Base-by-base conservation (phyloP, 1,140 invertebrate genomes). In the Copidosoma floridanum region DNA sequence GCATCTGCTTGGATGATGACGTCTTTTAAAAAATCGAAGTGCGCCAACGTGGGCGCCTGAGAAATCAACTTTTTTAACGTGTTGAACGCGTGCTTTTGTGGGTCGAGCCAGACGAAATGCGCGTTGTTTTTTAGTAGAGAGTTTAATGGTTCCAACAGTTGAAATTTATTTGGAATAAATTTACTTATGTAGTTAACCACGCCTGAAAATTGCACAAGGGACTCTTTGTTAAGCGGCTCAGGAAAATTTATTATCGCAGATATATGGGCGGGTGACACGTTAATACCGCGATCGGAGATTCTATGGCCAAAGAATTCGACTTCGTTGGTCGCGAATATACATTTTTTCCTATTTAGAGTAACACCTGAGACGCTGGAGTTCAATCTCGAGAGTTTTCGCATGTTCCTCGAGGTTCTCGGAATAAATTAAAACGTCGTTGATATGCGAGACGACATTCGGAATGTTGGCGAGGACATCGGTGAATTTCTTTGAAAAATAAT, bases 371-470 rank as follows among this genome's bases (percentile, higher is more conserved):
- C 40, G 55, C 18, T 50, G 10, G 7, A 75, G 61, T 46, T 70
- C 67, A 37, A 35, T 27, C 23, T 43, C 52, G 14, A 76, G 53
- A 10, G 50, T 60, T 32, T 21, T 26, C 32, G 69, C 20, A 47
- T 72, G 69, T 40, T 70, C 57, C 11, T 66, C 65, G 10, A 66
- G 46, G 0, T 61, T 61, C 2, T 44, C 10, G 2, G 66, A 43
- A 44, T 68, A 54, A 7, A 73, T 61, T 10, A 71, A 37, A 26
- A 72, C 50, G 60, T 73, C 71, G 44, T 75, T 69, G 0, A 70
- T 27, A 38, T 69, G 58, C 14, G 64, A 40, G n/a, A 62, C 38
- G 29, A 68, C 61, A 10, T 64, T 57, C 26, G 57, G 7, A 12
- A 66, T 20, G 26, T 62, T 60, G 21, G 63, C 46, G 43, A 66